A percentile compares a stretch with the other conserved stretches of the same genome.
Evolutionary conservation across 2,888 invertebrate species (phyloP).

Genomic region (Uloborus plumipes): DNA sequence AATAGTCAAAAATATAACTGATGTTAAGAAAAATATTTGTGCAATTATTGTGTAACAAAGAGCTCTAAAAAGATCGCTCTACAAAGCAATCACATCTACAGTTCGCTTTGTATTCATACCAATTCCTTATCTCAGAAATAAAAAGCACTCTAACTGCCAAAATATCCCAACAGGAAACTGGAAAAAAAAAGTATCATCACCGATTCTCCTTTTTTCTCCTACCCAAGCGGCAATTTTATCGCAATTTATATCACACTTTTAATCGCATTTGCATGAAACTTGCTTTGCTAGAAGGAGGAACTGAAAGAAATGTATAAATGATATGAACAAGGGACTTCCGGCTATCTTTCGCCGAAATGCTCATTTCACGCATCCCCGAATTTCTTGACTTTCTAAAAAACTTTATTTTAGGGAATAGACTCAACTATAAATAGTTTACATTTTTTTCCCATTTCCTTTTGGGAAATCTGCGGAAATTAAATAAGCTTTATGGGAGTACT

Average conservation of each 20-base stretch:
- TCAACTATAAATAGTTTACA: background rate
- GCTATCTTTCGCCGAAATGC: background rate
- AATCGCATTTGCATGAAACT: constrained; percentile 6
- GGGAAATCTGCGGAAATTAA: constrained; percentile 5
- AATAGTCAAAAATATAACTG: too few relatives aligned
- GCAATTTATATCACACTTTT: background rate
- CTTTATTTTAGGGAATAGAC: background rate
- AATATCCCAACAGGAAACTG: background rate
- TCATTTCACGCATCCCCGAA: constrained; percentile 8
- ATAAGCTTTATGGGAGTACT: background rate
- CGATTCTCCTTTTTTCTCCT: background rate
- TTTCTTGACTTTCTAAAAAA: background rate
- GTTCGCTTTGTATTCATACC: background rate
- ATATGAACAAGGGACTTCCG: constrained; percentile 9
- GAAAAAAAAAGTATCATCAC: too few relatives aligned
- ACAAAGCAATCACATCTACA: background rate
- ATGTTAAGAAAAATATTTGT: too few relatives aligned
- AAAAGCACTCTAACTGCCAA: constrained; percentile 2
- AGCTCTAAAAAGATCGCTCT: background rate
- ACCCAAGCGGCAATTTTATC: background rate
- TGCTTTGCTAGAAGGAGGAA: background rate
- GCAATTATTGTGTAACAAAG: background rate
- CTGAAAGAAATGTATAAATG: constrained; percentile 1
- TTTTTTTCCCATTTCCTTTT: background rate
- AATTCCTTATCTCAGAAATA: background rate